Percentiles rank a stretch among this genome's conserved stretches.
phyloP scores from a whole-genome alignment of 2,888 invertebrate species.

The Scaptomyza caliginosa region DNA sequence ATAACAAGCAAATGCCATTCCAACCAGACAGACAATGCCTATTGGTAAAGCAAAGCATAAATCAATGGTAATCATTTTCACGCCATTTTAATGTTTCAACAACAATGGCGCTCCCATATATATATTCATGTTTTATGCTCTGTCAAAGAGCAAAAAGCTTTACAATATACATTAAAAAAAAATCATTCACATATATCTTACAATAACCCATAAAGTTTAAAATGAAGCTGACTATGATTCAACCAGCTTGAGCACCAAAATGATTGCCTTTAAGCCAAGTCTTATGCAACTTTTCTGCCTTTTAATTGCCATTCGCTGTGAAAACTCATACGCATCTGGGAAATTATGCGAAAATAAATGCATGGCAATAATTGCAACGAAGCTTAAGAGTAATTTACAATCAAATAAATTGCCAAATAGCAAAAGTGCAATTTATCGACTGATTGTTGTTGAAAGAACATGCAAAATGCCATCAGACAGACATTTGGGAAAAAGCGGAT shows the following conservation, averaged over 20 bases:
- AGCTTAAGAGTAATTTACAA: conserved; percentile 65
- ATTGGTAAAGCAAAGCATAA: conserved; percentile 39
- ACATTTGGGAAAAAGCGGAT: neutral
- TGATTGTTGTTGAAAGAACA: neutral
- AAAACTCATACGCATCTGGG: conserved; percentile 1
- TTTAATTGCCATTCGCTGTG: conserved; percentile 5
- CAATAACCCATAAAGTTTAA: neutral
- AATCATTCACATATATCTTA: neutral
- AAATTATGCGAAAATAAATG: conserved; percentile 6
- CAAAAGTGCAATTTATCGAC: conserved; percentile 46
- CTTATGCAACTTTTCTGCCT: neutral
- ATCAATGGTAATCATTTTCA: conserved; percentile 69
- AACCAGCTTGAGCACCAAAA: too few species aligned
- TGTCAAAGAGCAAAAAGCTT: conserved; percentile 7
- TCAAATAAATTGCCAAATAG: conserved; percentile 66
- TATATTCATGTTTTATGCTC: conserved; percentile 5
- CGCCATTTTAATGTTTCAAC: conserved; percentile 63
- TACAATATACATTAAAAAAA: neutral
- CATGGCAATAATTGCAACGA: conserved; percentile 35
- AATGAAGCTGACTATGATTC: neutral
- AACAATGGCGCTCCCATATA: neutral
- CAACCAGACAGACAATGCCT: conserved; percentile 17
- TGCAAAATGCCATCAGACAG: neutral
- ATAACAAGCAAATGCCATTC: conserved; percentile 35
- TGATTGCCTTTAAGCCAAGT: too few species aligned